phyloP scores from a whole-genome alignment of 2,113 vertebrate genomes.

The Syrrhaptes paradoxus region DNA sequence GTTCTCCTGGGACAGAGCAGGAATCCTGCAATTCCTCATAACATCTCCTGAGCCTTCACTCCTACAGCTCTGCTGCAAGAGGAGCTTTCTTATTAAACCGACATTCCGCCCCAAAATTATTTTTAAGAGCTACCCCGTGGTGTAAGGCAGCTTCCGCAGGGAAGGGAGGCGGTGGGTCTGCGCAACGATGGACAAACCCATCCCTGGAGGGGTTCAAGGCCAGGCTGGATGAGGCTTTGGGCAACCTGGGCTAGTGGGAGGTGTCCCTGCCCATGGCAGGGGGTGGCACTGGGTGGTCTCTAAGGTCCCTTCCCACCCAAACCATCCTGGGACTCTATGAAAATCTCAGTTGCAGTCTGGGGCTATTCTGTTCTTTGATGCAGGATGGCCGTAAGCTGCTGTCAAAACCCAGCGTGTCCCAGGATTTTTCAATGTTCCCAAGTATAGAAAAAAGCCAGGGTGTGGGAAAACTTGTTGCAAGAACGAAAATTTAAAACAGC shows the following conservation, averaged over 20 bases:
- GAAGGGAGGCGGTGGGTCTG: neutral
- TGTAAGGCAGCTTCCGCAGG: neutral
- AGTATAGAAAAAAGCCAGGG: neutral
- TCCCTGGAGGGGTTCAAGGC: too few species aligned
- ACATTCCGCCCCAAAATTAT: neutral
- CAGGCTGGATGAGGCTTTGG: too few species aligned
- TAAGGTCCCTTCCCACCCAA: too few species aligned
- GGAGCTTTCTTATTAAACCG: neutral
- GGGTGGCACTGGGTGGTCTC: too few species aligned
- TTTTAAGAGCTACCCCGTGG: neutral
- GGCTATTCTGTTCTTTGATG: neutral
- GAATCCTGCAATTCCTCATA: neutral
- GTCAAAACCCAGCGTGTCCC: neutral
- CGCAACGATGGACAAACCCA: neutral
- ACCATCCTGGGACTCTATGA: too few species aligned
- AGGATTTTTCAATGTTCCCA: neutral
- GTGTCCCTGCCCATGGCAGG: too few species aligned
- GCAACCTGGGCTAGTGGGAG: too few species aligned
- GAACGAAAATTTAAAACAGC: neutral
- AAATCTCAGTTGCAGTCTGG: neutral
- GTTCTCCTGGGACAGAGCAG: accelerated
- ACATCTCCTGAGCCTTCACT: neutral
- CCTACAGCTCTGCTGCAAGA: neutral
- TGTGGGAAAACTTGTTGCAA: neutral
- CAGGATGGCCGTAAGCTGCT: neutral